A percentile compares a stretch with the other conserved stretches of the same genome.
Conservation (phyloP, 2,113 vertebrate species). For the Poeciliopsis prolifica region DNA sequence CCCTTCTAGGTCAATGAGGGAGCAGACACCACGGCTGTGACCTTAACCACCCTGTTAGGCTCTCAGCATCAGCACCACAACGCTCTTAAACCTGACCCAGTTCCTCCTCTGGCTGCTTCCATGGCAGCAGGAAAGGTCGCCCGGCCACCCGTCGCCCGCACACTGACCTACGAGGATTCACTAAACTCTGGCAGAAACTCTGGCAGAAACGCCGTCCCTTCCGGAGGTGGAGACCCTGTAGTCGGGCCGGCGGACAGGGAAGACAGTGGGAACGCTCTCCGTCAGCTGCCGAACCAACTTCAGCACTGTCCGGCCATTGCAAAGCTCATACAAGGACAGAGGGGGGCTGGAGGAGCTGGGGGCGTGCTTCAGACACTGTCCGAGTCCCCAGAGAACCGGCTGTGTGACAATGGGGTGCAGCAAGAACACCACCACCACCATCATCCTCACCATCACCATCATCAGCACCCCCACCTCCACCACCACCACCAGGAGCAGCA, state of each 20-base stretch:
- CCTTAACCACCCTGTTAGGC: constrained; percentile 87
- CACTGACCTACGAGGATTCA: constrained; percentile 85
- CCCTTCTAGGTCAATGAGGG: constrained; percentile 76
- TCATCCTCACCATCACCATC: constrained; percentile 21
- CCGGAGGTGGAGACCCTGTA: constrained; percentile 9
- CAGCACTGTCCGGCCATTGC: constrained; percentile 89
- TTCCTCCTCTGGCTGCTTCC: constrained; percentile 13
- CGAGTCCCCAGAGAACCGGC: constrained; percentile 83
- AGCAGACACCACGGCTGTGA: constrained; percentile 82
- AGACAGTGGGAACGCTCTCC: background rate
- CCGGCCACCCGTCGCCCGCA: constrained; percentile 82
- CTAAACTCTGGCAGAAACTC: constrained; percentile 31
- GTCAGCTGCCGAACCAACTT: constrained; percentile 20
- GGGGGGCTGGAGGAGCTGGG: constrained; percentile 39
- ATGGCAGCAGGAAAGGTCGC: constrained; percentile 17
- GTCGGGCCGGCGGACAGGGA: background rate
- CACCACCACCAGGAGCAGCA: constrained; percentile 50
- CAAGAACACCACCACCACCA: constrained; percentile 53
- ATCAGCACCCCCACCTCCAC: constrained; percentile 18
- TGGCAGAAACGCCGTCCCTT: background rate
- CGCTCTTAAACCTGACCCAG: constrained; percentile 57
- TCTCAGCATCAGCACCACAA: constrained; percentile 65
- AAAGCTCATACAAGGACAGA: constrained; percentile 87
- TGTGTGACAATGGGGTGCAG: constrained; percentile 77
- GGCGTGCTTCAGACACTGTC: constrained; percentile 82